A percentile compares a stretch with the other conserved stretches of the same genome.
phyloP scores from a whole-genome alignment of 2,113 vertebrate genomes.

The Coregonus clupeaformis region DNA sequence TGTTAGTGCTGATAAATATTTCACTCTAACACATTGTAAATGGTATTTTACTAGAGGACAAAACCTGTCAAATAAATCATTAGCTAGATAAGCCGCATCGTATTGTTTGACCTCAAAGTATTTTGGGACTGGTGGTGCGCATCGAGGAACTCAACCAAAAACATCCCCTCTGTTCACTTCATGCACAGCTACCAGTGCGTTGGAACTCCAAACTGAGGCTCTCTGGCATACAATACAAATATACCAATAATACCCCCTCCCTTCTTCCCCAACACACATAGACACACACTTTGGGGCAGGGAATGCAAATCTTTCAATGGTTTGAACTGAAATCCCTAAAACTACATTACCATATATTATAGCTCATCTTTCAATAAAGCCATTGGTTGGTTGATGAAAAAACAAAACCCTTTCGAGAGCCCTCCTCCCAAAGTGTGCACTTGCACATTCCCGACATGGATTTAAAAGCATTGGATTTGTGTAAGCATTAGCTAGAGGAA shows the following conservation, averaged over 20 bases:
- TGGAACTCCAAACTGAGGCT: slow-evolving; percentile 61
- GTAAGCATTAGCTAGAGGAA: too few species aligned
- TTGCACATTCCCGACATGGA: background rate
- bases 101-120: slow-evolving; percentile 61
- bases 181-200: slow-evolving; percentile 69
- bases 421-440: too few species aligned
- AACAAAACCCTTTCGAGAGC: too few species aligned
- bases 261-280: slow-evolving; percentile 11
- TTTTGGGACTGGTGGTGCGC: slow-evolving; percentile 67
- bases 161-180: slow-evolving; percentile 67
- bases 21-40: slow-evolving; percentile 18
- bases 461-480: too few species aligned
- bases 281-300: slow-evolving; percentile 20
- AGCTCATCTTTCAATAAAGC: too few species aligned
- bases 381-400: too few species aligned
- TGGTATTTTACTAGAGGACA: slow-evolving; percentile 49
- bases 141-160: slow-evolving; percentile 62
- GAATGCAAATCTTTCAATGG: background rate
- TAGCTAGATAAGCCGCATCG: slow-evolving; percentile 41
- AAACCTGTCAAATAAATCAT: slow-evolving; percentile 62
- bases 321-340: too few species aligned
- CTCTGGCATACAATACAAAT: slow-evolving; percentile 29
- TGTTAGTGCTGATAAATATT: slow-evolving; percentile 47
- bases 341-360: too few species aligned
- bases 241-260: slow-evolving; percentile 28